These are phyloP conservation scores for Indicator indicator DNA, from an alignment of 2,113 vertebrate species.

Conservation along the genomic window DNA sequence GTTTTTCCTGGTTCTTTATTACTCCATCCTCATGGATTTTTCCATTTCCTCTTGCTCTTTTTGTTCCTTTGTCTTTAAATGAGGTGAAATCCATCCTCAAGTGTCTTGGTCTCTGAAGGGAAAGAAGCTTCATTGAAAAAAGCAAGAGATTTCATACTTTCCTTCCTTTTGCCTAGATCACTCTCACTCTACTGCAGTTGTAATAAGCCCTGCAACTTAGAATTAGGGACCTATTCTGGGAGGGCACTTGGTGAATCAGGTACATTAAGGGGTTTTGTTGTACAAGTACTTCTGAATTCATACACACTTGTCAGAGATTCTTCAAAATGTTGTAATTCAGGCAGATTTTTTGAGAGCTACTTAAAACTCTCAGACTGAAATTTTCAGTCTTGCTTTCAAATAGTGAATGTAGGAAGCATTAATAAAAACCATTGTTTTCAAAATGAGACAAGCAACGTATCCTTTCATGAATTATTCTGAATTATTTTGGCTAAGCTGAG, in stretches of 20 bases:
- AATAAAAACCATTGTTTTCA: not conserved
- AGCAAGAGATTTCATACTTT: not conserved
- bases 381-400: not conserved
- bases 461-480: not conserved
- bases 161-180: not conserved
- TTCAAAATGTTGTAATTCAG: not conserved
- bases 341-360: not conserved
- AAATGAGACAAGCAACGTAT: not conserved
- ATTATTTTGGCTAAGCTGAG: not conserved
- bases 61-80: not conserved
- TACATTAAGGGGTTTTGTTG: not conserved
- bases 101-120: not conserved
- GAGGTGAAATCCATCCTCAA: not conserved
- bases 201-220: not conserved
- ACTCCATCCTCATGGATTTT: not conserved
- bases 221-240: not conserved
- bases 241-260: not conserved
- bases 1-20: not conserved
- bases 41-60: not conserved
- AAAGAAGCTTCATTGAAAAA: not conserved
- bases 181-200: not conserved
- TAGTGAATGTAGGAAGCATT: not conserved
- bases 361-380: not conserved
- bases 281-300: not conserved
- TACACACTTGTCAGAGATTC: not conserved